A percentile compares a stretch with the other conserved stretches of the same genome.
Conservation (phyloP, 2,888 invertebrate genomes). For the Pegoplata infirma region DNA sequence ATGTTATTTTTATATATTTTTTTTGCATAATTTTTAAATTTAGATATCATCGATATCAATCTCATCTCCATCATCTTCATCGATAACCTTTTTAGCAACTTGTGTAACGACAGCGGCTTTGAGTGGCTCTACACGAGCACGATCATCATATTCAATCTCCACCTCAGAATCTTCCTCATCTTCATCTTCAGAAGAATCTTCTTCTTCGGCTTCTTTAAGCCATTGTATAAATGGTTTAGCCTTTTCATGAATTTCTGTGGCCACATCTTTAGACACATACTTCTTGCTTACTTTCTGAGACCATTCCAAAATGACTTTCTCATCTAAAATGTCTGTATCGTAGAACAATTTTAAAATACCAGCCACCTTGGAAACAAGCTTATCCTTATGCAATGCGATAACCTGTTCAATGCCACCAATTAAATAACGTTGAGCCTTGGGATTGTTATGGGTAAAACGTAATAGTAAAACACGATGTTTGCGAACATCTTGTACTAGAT, state of each 20-base stretch:
- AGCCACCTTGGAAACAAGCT: constrained; percentile 91
- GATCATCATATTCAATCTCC: constrained; percentile 92
- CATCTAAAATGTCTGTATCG: constrained; percentile 96
- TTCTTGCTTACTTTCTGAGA: constrained; percentile 96
- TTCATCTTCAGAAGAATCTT: constrained; percentile 88
- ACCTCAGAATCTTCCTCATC: constrained; percentile 82
- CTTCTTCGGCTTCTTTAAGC: constrained; percentile 98
- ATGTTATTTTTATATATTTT: neutral
- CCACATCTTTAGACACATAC: constrained; percentile 93
- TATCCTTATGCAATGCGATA: constrained; percentile 87
- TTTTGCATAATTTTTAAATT: constrained; percentile 61
- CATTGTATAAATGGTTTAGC: constrained; percentile 97
- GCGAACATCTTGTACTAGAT: constrained; percentile 84
- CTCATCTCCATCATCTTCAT: constrained; percentile 88
- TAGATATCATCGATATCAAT: constrained; percentile 96
- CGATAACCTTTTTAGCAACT: constrained; percentile 78
- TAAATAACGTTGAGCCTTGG: constrained; percentile 93
- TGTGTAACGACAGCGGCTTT: constrained; percentile 80
- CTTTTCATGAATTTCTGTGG: constrained; percentile 93
- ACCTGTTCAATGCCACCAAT: constrained; percentile 97
- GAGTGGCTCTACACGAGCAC: constrained; percentile 87
- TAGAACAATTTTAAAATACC: constrained; percentile 95
- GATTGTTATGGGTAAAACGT: constrained; percentile 89
- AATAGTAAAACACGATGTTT: constrained; percentile 88
- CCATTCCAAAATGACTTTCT: constrained; percentile 97